Evolutionary conservation across 2,113 vertebrate species (phyloP).

Genomic region (Mirounga angustirostris): DNA sequence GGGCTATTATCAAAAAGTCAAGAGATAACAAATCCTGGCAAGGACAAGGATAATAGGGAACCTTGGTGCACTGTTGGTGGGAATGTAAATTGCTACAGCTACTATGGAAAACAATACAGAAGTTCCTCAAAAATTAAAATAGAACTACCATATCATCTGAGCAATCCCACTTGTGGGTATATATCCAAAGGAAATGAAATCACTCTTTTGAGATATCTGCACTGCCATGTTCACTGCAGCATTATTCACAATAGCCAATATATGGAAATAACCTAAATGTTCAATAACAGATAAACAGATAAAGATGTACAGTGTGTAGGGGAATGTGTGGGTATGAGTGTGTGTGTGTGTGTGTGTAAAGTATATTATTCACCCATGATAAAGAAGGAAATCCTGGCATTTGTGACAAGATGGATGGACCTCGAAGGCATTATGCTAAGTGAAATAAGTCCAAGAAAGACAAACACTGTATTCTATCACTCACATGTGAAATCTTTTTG

Average conservation of each 20-base stretch:
- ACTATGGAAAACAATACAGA: background rate
- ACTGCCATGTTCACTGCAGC: background rate
- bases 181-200: background rate
- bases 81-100: background rate
- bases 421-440: background rate
- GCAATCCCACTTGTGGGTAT: background rate
- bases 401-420: background rate
- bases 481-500: background rate
- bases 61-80: background rate
- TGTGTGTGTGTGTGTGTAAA: background rate
- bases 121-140: background rate
- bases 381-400: conserved; percentile 11
- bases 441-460: background rate
- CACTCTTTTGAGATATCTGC: background rate
- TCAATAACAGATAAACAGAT: background rate
- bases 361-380: background rate
- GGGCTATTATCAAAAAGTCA: background rate
- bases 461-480: background rate
- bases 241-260: background rate
- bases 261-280: background rate
- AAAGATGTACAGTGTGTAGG: background rate
- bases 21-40: background rate
- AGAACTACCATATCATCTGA: background rate
- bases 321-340: background rate
- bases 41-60: background rate